Conservation (phyloP, 2,113 vertebrate genomes). For the Elachura formosa region DNA sequence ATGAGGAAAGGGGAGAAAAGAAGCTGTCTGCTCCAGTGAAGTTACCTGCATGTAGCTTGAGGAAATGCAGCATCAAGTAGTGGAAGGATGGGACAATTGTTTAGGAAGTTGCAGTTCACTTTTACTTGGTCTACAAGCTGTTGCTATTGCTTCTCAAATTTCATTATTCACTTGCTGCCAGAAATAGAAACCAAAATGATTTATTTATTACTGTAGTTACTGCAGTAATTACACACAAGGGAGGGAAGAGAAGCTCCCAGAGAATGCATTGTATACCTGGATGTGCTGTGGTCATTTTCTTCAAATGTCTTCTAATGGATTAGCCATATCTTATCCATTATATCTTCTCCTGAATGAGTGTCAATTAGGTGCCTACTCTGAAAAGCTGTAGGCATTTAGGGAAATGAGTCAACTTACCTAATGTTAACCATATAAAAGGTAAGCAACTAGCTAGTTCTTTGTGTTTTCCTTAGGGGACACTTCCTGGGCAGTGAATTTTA, state of each 20-base stretch:
- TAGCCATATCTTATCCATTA: neutral
- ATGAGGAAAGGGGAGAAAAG: neutral
- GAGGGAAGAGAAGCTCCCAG: neutral
- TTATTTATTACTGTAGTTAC: neutral
- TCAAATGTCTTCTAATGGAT: neutral
- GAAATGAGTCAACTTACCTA: neutral
- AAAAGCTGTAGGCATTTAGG: neutral
- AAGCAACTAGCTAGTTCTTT: neutral
- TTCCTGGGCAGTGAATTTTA: neutral
- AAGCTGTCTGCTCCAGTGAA: neutral
- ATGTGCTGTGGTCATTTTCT: neutral
- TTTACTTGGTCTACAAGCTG: neutral
- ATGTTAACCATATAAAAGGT: neutral
- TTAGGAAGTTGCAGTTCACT: neutral
- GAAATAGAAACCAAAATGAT: neutral
- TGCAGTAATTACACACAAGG: neutral
- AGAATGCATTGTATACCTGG: neutral
- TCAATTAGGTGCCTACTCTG: fast-evolving
- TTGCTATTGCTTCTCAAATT: neutral
- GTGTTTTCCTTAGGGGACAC: neutral
- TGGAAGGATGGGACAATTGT: neutral
- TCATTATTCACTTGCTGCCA: neutral
- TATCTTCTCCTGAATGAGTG: neutral
- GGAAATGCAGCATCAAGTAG: neutral
- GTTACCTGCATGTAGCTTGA: neutral